A percentile compares a stretch with the other conserved stretches of the same genome.
Conservation (phyloP, 1,140 invertebrate species). For the Drosophila jambulina region DNA sequence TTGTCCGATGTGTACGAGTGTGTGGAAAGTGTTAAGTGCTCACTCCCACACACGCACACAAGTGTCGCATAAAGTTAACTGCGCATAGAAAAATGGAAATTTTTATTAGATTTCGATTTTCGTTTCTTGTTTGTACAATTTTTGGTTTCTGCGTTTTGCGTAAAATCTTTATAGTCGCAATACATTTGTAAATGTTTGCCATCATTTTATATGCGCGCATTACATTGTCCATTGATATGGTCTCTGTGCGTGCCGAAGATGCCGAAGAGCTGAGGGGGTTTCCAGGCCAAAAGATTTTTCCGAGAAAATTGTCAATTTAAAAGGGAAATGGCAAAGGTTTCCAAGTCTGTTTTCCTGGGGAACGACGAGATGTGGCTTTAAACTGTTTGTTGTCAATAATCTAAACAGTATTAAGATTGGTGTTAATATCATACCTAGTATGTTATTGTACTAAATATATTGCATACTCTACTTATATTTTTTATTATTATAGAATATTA, state of each 20-base stretch:
- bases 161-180: conserved; percentile 76
- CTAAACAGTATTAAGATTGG: not conserved
- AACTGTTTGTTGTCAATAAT: not conserved
- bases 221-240: conserved; percentile 43
- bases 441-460: not conserved
- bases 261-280: not conserved
- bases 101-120: conserved; percentile 80
- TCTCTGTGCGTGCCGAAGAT: conserved; percentile 38
- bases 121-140: conserved; percentile 27
- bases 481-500: too few relatives aligned
- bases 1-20: conserved; percentile 23
- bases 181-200: conserved; percentile 76
- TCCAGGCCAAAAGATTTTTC: conserved; percentile 1
- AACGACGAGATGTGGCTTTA: not conserved
- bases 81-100: conserved; percentile 80
- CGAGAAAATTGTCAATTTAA: conserved; percentile 43
- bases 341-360: not conserved
- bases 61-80: conserved; percentile 82
- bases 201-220: conserved; percentile 59
- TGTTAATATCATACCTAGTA: not conserved
- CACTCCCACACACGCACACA: conserved; percentile 56
- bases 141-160: conserved; percentile 24
- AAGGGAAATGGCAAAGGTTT: conserved; percentile 13
- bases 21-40: conserved; percentile 44
- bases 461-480: too few relatives aligned